Conservation (phyloP, 1,140 invertebrate genomes). For the Lethrus apterus region DNA sequence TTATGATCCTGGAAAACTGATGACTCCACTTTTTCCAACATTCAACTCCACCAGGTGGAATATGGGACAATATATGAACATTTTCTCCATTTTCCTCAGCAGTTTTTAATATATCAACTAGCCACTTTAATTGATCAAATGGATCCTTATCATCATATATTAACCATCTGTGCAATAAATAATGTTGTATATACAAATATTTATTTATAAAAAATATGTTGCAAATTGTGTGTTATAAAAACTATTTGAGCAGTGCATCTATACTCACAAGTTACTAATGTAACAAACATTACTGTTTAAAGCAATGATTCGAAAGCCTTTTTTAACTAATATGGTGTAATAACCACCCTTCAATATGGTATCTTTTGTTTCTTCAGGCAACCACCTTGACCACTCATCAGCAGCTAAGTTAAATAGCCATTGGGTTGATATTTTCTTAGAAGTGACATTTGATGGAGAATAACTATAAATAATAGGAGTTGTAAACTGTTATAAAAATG, state of each 20-base stretch:
- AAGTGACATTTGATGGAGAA: conserved; percentile 17
- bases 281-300: conserved; percentile 71
- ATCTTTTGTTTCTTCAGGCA: conserved; percentile 52
- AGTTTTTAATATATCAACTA: conserved; percentile 58
- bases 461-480: conserved; percentile 19
- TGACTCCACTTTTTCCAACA: conserved; percentile 60
- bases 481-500: not conserved
- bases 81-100: conserved; percentile 65
- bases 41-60: conserved; percentile 57
- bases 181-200: conserved; percentile 1
- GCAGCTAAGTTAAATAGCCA: conserved; percentile 64
- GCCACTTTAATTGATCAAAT: conserved; percentile 68
- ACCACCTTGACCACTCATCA: conserved; percentile 57
- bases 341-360: conserved; percentile 61
- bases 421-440: conserved; percentile 46
- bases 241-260: too few species aligned
- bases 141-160: conserved; percentile 54
- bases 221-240: too few species aligned
- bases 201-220: too few species aligned
- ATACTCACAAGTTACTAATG: conserved; percentile 60
- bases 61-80: conserved; percentile 78
- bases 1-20: conserved; percentile 54
- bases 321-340: conserved; percentile 55
- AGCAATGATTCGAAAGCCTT: conserved; percentile 63
- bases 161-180: conserved; percentile 48